Evolutionary conservation across 2,888 invertebrate species (phyloP), one percentile per base, ranked within the genome.

Genomic region (Phyllotreta cruciferae): DNA sequence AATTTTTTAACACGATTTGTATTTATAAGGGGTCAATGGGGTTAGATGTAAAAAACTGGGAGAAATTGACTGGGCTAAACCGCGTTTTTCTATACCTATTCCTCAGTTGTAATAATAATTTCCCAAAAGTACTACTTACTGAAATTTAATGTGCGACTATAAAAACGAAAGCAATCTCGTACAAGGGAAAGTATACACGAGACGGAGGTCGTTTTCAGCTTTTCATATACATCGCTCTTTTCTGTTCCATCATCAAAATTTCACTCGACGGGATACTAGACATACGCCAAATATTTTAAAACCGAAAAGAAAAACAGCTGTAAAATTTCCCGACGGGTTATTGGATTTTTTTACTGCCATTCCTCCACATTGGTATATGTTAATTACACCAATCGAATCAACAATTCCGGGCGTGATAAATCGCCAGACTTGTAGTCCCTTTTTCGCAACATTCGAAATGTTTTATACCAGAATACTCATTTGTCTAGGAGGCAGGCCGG

Each of bases 81-180:
- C 24, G 24, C 2, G 1, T 24, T 24, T 24, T 24, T 24, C 24
- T 24, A 24, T 24, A 24, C 24, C 24, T 24, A 24, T 24, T 24
- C 24, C 24, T 24, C 24, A 24, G 24, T 53, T 38, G 53, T 38
- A 39, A 53, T 53, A 53, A 53, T 53, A 53, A 53, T 39, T 37
- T 53, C 14, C 37, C 37, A 53, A 53, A 53, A 53, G 14, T 53
- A 53, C 53, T 13, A 38, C 53, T 53, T 53, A 53, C 39, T n/a
- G 24, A 39, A 53, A 53, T 53, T 53, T 53, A 53, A 39, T 13
- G 39, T 13, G 8, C 6, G 11, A 9, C n/a, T 14, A 38, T 53
- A 53, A 53, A 53, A 53, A 10, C 39, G 53, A 39, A 53, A 53
- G 53, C 53, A 53, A 53, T 53, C 53, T 53, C 39, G 53, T 13